Evolutionary conservation across 2,888 invertebrate genomes (phyloP), one percentile per base, ranked within the genome.

Genomic region (Aricia artaxerxes): DNA sequence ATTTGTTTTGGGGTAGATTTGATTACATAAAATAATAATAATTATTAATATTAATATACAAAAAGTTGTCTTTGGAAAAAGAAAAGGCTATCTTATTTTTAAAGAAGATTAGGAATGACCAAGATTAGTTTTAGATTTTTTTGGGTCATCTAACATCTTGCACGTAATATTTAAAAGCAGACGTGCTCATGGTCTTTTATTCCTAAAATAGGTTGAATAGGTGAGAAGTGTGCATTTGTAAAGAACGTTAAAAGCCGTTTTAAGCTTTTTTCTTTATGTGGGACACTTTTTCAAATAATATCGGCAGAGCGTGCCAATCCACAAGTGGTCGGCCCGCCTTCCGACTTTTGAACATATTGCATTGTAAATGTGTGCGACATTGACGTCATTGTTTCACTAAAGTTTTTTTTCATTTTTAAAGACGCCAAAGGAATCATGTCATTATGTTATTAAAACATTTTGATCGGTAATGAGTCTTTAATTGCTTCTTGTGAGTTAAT

Each of bases 261-360:
- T 49, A 75, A 76, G 76, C 53, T 57, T 53, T 75, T 69, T 69
- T 69, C 69, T 35, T 69, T 69, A 69, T 69, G 38, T 69, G 69
- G 38, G 86, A 89, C 86, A 84, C 83, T 88, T 91, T 90, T 90
- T 87, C 86, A 87, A 86, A 87, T 88, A 87, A 84, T 85, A 85
- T 87, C 84, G 84, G 84, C 83, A 86, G 84, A 38, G 75, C 61
- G 75, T 78, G 78, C 44, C 85, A 87, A 90, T 91, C 94, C 93
- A 94, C 94, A 94, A 94, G 94, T 94, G 93, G 94, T 94, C 89
- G 92, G 84, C 88, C 89, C 88, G 88, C 87, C 87, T 88, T 88
- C 86, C 84, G 84, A 86, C 80, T 80, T 80, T 79, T 79, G 72
- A 80, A 78, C 75, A 80, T 78, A 40, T 76, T 72, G 75, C 31